A percentile compares a stretch with the other conserved stretches of the same genome.
Evolutionary conservation across 2,888 invertebrate genomes (phyloP).

Genomic region (Mayetiola destructor): DNA sequence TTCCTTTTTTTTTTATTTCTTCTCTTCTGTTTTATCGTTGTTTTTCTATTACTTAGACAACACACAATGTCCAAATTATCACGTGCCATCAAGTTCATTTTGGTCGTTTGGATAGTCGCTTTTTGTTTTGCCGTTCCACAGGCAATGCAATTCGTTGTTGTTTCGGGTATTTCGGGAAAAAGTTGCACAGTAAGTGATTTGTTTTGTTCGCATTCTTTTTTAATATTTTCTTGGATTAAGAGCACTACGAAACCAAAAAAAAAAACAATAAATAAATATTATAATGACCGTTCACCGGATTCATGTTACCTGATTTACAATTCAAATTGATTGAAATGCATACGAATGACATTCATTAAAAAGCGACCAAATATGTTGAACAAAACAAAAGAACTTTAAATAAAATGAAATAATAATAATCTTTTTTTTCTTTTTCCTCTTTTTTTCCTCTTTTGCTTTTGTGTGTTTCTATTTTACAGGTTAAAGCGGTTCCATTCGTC

Average conservation of each 20-base stretch:
- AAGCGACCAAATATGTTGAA: no score
- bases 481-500: constrained; percentile 36
- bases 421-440: not conserved
- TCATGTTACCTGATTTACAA: no score
- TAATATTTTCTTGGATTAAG: no score
- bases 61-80: constrained; percentile 81
- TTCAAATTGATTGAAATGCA: not conserved
- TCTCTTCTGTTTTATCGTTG: no score
- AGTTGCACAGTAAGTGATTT: constrained; percentile 31
- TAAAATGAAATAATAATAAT: no score
- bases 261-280: not conserved
- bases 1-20: no score
- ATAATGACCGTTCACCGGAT: not conserved
- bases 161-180: constrained; percentile 25
- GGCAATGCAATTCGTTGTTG: constrained; percentile 38
- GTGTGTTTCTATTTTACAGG: constrained; percentile 26
- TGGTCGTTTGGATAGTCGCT: constrained; percentile 67
- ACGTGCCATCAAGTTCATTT: constrained; percentile 65
- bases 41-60: no score
- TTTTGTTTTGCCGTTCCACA: constrained; percentile 59
- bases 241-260: no score
- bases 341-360: no score
- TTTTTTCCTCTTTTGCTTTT: not conserved
- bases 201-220: constrained; percentile 15
- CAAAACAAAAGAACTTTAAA: no score